A percentile compares a stretch with the other conserved stretches of the same genome.
Evolutionary conservation across 2,113 vertebrate species (phyloP).

Genomic region (Vimba vimba): DNA sequence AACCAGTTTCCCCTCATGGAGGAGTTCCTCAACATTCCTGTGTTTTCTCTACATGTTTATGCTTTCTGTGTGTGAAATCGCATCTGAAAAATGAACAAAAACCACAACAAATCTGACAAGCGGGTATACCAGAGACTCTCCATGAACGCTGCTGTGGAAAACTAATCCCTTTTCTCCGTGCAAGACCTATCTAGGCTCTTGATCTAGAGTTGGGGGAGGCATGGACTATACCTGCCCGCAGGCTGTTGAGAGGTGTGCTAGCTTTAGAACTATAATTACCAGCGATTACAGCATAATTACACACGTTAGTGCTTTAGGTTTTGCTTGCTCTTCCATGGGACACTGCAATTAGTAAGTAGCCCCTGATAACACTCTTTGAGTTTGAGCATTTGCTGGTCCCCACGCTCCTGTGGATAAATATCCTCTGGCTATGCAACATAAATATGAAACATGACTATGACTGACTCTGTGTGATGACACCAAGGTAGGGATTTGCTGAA

Average conservation of each 20-base stretch:
- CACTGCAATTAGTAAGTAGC: constrained; percentile 70
- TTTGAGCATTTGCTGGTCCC: constrained; percentile 62
- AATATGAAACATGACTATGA: constrained; percentile 75
- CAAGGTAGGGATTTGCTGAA: neutral
- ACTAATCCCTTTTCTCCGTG: constrained; percentile 67
- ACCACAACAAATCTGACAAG: constrained; percentile 66
- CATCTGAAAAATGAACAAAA: constrained; percentile 63
- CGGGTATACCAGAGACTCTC: constrained; percentile 51
- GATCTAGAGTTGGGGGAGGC: constrained; percentile 64
- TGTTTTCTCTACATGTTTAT: constrained; percentile 60
- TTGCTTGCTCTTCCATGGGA: constrained; percentile 63
- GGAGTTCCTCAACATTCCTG: constrained; percentile 17
- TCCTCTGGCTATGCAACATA: constrained; percentile 71
- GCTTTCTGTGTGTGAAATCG: constrained; percentile 65
- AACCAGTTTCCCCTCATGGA: constrained; percentile 16
- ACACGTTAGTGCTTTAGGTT: constrained; percentile 72
- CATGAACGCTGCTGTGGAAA: constrained; percentile 58
- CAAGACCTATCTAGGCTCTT: constrained; percentile 65
- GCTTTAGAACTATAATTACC: constrained; percentile 72
- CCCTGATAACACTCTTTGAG: constrained; percentile 59
- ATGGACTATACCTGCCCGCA: constrained; percentile 62
- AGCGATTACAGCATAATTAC: constrained; percentile 76
- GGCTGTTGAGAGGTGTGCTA: constrained; percentile 61
- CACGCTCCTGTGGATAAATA: constrained; percentile 71
- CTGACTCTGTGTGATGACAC: constrained; percentile 49